phyloP scores from a whole-genome alignment of 2,113 vertebrate species.

The Thalassoma bifasciatum region DNA sequence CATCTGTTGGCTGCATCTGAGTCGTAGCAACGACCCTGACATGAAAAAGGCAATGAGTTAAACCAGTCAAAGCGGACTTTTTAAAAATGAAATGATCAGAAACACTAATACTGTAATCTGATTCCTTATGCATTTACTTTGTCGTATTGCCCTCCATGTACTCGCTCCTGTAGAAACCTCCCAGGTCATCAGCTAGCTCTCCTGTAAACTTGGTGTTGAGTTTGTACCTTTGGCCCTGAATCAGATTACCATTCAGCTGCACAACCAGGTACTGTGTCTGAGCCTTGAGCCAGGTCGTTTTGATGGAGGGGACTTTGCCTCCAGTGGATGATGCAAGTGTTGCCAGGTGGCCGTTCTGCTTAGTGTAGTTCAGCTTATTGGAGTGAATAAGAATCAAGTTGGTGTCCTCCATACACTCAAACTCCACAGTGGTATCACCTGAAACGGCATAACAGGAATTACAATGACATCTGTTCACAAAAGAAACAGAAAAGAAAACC shows the following conservation, averaged over 20 bases:
- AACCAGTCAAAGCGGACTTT: not conserved
- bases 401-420: constrained; percentile 80
- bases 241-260: constrained; percentile 71
- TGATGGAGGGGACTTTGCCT: constrained; percentile 45
- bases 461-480: constrained; percentile 3
- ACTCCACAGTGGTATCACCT: constrained; percentile 81
- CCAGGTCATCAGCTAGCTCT: constrained; percentile 90
- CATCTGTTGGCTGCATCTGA: constrained; percentile 84
- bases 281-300: constrained; percentile 42
- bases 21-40: constrained; percentile 83
- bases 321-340: constrained; percentile 30
- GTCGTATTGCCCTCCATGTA: constrained; percentile 64
- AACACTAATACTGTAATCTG: not conserved
- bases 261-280: constrained; percentile 89
- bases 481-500: not conserved
- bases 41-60: not conserved
- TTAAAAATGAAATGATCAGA: no score
- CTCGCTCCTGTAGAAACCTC: constrained; percentile 93
- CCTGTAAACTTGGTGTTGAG: constrained; percentile 83
- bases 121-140: constrained; percentile 79
- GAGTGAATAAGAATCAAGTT: constrained; percentile 92
- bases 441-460: constrained; percentile 17
- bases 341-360: accelerated
- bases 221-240: constrained; percentile 67
- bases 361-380: constrained; percentile 88